Evolutionary conservation across 92 coral and sea anemone genomes (phyloP).

Genomic region (Palythoa grandiflora): DNA sequence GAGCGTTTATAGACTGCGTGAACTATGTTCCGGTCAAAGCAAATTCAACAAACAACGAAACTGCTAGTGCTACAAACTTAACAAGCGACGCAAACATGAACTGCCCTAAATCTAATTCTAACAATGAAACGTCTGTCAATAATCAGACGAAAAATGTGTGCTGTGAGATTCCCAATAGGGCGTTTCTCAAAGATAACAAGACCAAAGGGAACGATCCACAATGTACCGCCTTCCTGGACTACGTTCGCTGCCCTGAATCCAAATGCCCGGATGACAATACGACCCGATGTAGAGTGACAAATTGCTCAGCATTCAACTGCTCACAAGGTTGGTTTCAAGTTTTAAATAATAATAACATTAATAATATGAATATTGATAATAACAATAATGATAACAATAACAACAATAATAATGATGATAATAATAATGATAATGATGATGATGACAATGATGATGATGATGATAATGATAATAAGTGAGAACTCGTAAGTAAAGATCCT

Average conservation of each 20-base stretch:
- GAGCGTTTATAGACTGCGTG: conserved; percentile 7
- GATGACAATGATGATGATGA: too few species aligned
- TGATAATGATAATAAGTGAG: too few species aligned
- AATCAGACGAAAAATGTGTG: background rate
- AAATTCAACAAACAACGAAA: background rate
- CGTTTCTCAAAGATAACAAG: background rate
- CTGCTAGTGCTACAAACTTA: too few species aligned
- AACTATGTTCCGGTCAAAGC: background rate
- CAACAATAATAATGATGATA: too few species aligned
- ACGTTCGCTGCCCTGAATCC: conserved; percentile 26
- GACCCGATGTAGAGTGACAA: conserved; percentile 28
- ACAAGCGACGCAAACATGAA: background rate
- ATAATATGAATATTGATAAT: too few species aligned
- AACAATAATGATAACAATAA: too few species aligned
- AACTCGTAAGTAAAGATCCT: too few species aligned
- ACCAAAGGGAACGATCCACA: conserved; percentile 7
- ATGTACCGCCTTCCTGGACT: background rate
- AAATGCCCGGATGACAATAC: conserved; percentile 35
- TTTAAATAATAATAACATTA: background rate
- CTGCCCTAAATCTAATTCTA: background rate
- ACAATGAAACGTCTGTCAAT: background rate
- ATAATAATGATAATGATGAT: too few species aligned
- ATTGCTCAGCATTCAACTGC: conserved; percentile 25
- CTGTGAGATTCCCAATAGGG: conserved; percentile 1
- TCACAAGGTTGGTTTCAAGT: conserved; percentile 3